A percentile compares a stretch with the other conserved stretches of the same genome.
These are phyloP conservation scores for Oligia strigilis DNA, from an alignment of 2,888 invertebrate species.

Conservation along the genomic window DNA sequence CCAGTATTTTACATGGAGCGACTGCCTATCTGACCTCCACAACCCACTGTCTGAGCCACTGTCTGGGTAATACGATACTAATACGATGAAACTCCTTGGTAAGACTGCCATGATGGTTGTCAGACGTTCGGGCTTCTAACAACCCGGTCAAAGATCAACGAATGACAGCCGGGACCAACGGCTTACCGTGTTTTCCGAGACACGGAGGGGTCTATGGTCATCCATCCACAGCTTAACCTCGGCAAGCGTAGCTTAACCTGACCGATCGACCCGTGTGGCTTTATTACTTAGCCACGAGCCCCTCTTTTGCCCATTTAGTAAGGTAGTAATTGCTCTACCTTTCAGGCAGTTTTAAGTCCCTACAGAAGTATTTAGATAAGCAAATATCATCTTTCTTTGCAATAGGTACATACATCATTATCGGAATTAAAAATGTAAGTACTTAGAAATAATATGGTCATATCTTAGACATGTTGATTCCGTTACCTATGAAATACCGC, in stretches of 20 bases:
- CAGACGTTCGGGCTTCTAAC: too few species aligned
- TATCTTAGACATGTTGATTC: conserved; percentile 21
- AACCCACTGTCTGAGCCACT: background rate
- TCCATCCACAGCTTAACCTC: background rate
- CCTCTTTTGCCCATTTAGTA: background rate
- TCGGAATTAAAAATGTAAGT: conserved; percentile 25
- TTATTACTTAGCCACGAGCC: too few species aligned
- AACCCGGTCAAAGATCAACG: background rate
- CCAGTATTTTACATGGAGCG: too few species aligned
- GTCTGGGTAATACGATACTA: background rate
- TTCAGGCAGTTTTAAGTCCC: background rate
- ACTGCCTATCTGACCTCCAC: background rate
- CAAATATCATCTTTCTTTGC: background rate
- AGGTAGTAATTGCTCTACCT: background rate
- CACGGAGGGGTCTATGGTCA: background rate
- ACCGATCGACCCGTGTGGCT: too few species aligned
- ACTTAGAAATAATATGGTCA: conserved; percentile 15
- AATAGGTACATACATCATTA: conserved; percentile 2
- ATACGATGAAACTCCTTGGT: background rate
- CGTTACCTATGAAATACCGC: conserved; percentile 43
- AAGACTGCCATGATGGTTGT: too few species aligned
- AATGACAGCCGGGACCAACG: background rate
- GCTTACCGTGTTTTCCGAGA: background rate
- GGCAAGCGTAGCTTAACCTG: too few species aligned
- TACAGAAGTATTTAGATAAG: conserved; percentile 1